These are phyloP conservation scores for Hemicentrotus pulcherrimus DNA, from an alignment of 35 echinoderm and acorn worm genomes.

Conservation along the genomic window DNA sequence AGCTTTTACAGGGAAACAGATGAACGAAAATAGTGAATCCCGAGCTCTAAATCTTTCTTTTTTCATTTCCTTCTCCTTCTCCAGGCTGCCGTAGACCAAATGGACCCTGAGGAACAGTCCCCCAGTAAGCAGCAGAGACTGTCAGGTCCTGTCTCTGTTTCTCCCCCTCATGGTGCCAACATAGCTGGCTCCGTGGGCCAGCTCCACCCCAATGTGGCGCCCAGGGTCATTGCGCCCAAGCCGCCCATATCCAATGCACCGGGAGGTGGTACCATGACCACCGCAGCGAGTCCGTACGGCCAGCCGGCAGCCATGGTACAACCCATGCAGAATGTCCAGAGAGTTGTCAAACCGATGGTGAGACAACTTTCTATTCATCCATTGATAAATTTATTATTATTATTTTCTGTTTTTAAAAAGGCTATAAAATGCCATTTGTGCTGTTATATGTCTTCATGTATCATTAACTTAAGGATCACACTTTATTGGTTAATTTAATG, in stretches of 20 bases:
- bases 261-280: constrained; percentile 50
- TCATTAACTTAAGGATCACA: neutral
- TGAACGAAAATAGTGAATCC: neutral
- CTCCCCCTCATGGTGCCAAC: constrained; percentile 65
- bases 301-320: constrained; percentile 70
- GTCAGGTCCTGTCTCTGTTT: constrained; percentile 28
- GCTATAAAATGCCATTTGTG: neutral
- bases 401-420: neutral
- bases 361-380: neutral
- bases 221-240: constrained; percentile 86
- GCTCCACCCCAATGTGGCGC: constrained; percentile 67
- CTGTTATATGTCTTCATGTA: neutral
- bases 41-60: neutral
- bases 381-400: neutral
- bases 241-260: constrained; percentile 39
- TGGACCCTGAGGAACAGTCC: constrained; percentile 76
- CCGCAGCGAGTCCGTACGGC: constrained; percentile 68
- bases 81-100: constrained; percentile 86
- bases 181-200: constrained; percentile 38
- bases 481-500: neutral
- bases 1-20: no score
- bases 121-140: constrained; percentile 89
- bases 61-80: constrained; percentile 2
- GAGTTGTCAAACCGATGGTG: constrained; percentile 80
- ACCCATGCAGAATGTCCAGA: constrained; percentile 72